Base-by-base conservation (phyloP, 2,888 invertebrate genomes). In the Philereme transversata region DNA sequence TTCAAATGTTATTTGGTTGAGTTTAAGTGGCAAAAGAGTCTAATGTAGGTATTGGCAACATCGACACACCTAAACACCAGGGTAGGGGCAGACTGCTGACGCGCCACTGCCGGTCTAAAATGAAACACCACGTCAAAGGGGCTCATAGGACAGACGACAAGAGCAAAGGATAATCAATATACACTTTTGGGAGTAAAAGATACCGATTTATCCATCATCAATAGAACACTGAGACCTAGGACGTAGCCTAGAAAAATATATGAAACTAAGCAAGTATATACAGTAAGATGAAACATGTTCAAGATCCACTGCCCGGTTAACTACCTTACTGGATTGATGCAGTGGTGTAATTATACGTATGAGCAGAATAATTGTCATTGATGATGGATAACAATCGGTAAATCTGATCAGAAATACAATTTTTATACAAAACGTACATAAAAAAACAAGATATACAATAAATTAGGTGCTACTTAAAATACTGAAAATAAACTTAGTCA, bases 61-160 rank as follows among this genome's bases (percentile, higher is more conserved):
- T 88, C 90, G 92, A 93, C 93, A 93, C 93, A 93, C 93, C 93
- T 93, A 93, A 92, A 92, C 86, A 93, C 93, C 84, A 93, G 90
- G 83, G 93, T 92, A 77, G 93, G 93, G 76, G 93, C 92, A 64
- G 93, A 93, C 90, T 93, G 93, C 92, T 93, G 93, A 69, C 93
- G 90, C 87, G 93, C 90, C 89, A 93, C 93, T 80, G 91, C 88
- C 79, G 93, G 93, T 92, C 93, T 93, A 93, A 91, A 93, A 93
- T 86, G 84, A 91, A 92, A 91, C 84, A 90, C 84, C 82, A 77
- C 77, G 82, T 89, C 88, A 90, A 83, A 90, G 84, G 84, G 82
- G 73, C 59, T 79, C 75, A 62, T 62, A 78, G 78, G 82, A 83
- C 79, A 75, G 65, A 77, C 72, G 64, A 74, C 68, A 62, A 54